A percentile compares a stretch with the other conserved stretches of the same genome.
Conservation (phyloP, 2,888 invertebrate genomes). For the Polydrusus cervinus region DNA sequence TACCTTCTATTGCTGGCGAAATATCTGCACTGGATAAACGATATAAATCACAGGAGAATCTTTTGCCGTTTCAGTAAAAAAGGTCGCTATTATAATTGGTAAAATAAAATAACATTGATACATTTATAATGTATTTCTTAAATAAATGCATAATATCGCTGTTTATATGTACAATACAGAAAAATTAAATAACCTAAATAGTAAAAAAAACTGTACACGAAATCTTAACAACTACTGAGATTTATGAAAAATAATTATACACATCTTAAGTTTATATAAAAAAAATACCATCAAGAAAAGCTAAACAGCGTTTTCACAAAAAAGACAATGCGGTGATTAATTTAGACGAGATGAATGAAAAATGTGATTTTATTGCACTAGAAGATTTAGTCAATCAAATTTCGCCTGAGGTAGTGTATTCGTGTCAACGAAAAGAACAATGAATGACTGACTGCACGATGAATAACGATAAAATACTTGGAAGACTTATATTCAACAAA, state of each 20-base stretch:
- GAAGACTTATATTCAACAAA: slow-evolving; percentile 61
- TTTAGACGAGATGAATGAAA: slow-evolving; percentile 42
- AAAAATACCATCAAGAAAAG: slow-evolving; percentile 60
- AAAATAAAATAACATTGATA: slow-evolving; percentile 40
- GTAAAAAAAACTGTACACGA: slow-evolving; percentile 65
- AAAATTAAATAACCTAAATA: slow-evolving; percentile 62
- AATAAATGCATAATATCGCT: slow-evolving; percentile 64
- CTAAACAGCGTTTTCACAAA: slow-evolving; percentile 57
- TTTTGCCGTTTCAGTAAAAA: no score
- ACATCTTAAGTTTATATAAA: slow-evolving; percentile 62
- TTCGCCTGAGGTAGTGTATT: slow-evolving; percentile 64
- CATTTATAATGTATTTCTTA: slow-evolving; percentile 64
- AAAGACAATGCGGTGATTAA: slow-evolving; percentile 19
- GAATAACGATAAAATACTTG: slow-evolving; percentile 57
- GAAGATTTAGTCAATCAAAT: slow-evolving; percentile 39
- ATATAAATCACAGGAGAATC: no score
- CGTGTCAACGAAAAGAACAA: slow-evolving; percentile 48
- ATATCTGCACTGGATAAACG: no score
- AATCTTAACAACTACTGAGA: slow-evolving; percentile 63
- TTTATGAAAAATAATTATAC: slow-evolving; percentile 66
- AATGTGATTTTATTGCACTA: slow-evolving; percentile 63
- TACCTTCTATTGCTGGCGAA: no score
- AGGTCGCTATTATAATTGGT: no score
- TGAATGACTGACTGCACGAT: slow-evolving; percentile 36
- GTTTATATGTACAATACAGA: slow-evolving; percentile 63